A percentile compares a stretch with the other conserved stretches of the same genome.
phyloP scores from a whole-genome alignment of 2,113 vertebrate species.

The Nipponia nippon region DNA sequence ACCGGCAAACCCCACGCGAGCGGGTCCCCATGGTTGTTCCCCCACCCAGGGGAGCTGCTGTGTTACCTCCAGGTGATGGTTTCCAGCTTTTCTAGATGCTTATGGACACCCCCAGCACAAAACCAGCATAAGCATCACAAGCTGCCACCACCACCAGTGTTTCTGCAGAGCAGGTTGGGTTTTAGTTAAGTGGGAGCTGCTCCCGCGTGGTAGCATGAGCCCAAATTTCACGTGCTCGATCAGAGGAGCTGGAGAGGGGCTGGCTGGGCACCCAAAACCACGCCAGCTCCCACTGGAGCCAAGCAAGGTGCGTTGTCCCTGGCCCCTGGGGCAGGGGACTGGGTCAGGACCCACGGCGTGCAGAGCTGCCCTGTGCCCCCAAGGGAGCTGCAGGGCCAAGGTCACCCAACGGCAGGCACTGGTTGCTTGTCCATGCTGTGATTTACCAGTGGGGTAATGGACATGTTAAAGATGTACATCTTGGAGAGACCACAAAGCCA shows the following conservation, averaged over 20 bases:
- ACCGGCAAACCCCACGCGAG: fast-evolving
- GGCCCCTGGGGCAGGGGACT: not conserved
- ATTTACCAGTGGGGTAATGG: not conserved
- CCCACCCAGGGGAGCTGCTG: not conserved
- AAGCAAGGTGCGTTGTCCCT: not conserved
- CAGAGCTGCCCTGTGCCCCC: not conserved
- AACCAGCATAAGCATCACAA: fast-evolving
- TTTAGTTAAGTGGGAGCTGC: not conserved
- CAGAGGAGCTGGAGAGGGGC: not conserved
- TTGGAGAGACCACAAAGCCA: not conserved
- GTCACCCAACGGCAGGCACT: not conserved
- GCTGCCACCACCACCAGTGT: fast-evolving
- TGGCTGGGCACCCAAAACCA: not conserved
- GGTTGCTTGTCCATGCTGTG: not conserved
- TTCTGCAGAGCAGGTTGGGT: not conserved
- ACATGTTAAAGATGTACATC: not conserved
- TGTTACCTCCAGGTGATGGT: not conserved
- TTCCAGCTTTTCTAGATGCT: not conserved
- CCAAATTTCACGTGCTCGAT: fast-evolving
- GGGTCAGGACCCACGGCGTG: not conserved
- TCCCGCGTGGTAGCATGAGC: fast-evolving
- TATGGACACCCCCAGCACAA: not conserved
- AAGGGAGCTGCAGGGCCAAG: not conserved
- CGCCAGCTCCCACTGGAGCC: not conserved
- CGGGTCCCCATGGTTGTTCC: fast-evolving